Base-by-base conservation (phyloP, 1,140 invertebrate genomes). In the Pseudomyrmex dendroicus region DNA sequence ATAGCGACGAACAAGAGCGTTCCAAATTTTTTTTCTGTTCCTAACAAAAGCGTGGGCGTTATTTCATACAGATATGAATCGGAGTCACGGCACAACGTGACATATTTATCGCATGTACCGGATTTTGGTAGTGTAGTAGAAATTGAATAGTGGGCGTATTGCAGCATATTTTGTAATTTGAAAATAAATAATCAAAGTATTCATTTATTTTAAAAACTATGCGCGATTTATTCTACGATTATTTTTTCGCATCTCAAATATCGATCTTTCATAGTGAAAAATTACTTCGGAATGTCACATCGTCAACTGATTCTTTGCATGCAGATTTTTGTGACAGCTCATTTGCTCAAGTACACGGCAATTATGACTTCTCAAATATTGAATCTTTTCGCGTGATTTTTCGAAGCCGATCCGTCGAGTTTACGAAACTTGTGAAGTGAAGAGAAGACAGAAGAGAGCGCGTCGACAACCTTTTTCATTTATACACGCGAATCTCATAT, bases 81-180 rank as follows among this genome's bases (percentile, higher is more conserved):
- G 22, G 25, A 70, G 35, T 54, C 67, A 70, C 54, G 50, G 7
- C 4, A n/a, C 22, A 20, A 54, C 22, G 13, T 15, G 15, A 50
- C 50, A 70, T 70, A 70, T 70, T 70, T 70, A 70, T 54, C 22
- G 50, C 50, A 15, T 52, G 13, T 22, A 25, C 0, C 48, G 20
- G 48, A 70, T 70, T 70, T 70, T 9, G 15, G 9, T 12, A 9
- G 35, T 44, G 17, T 52, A 50, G 64, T 17, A 48, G 48, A 52
- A 68, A 54, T 70, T 15, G 67, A 70, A 56, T 70, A 70, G 50
- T 54, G 50, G 50, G 15, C 20, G 52, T 70, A 70, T 54, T 54
- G 67, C 54, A 48, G 13, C 22, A 13, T 54, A 35, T 54, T 15
- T 52, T 35, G 25, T 25, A 54, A n/a, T 54, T 52, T 2, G 22